Evolutionary conservation across 1,140 invertebrate genomes (phyloP), one percentile per base, ranked within the genome.

Genomic region (Diabrotica undecimpunctata): DNA sequence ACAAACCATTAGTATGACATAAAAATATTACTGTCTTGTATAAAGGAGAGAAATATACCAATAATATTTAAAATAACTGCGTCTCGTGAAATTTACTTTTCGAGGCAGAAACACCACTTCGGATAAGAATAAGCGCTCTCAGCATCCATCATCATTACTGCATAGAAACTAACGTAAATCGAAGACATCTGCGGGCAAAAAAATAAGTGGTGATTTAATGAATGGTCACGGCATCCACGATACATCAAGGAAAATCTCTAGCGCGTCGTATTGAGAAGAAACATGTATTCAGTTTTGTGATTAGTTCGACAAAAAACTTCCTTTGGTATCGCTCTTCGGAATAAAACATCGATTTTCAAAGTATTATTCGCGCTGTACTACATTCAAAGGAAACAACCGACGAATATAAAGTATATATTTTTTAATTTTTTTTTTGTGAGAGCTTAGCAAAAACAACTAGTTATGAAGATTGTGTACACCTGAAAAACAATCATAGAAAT

Each of bases 301-400:
- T 46, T 46, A 46, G 41, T 46, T 46, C 41, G n/a, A 46, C 41
- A 46, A 46, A 46, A 46, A 46, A 46, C 41, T 10, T 46, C n/a
- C n/a, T 8, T 46, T 46, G 41, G 8, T 8, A 46, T 8, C 41
- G 41, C 41, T 46, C 41, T 46, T 46, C 6, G 41, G 41, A 46
- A 46, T 46, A 46, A 46, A 46, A 46, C 41, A 46, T 46, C 41
- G 41, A n/a, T 46, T 46, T 46, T 46, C 41, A 46, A 46, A 46
- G 41, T 46, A 46, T 46, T 46, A 46, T 46, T 46, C 41, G n/a
- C 41, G 41, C 41, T 46, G n/a, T 8, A n/a, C n/a, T 10, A 46
- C 41, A 46, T 46, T 10, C 8, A 46, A 46, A 46, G 41, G n/a
- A 46, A 46, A 10, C n/a, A 46, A 10, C 41, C 8, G 41, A 46